Percentiles rank a stretch among this genome's conserved stretches.
phyloP scores from a whole-genome alignment of 2,797 vertebrate species.

The Oreochromis mossambicus region DNA sequence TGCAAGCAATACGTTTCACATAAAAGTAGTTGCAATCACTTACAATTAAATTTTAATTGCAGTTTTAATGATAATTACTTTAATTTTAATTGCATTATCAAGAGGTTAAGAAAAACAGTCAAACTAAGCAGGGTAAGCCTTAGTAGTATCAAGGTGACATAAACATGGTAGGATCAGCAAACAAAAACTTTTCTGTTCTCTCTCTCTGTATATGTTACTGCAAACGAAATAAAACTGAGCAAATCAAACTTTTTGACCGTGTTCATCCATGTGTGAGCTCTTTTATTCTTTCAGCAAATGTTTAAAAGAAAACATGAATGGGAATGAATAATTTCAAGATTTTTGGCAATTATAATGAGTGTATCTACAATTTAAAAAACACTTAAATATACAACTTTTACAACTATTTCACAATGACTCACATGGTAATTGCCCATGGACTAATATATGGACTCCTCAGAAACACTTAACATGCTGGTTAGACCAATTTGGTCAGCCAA shows the following conservation, averaged over 20 bases:
- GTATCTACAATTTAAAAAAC: neutral
- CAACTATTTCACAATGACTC: neutral
- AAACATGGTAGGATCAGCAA: neutral
- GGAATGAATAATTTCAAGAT: neutral
- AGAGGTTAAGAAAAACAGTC: neutral
- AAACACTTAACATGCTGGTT: constrained; percentile 40
- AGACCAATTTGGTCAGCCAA: constrained; percentile 51
- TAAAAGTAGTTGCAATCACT: neutral
- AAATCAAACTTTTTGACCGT: neutral
- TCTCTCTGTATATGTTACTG: neutral
- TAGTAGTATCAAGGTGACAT: neutral
- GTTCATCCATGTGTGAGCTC: neutral
- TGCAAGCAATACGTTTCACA: neutral
- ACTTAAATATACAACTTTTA: neutral
- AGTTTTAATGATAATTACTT: neutral
- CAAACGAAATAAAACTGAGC: neutral
- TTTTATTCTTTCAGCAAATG: neutral
- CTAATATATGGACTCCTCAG: neutral
- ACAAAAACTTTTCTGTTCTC: neutral
- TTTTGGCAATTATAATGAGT: neutral
- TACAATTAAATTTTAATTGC: too few relatives aligned
- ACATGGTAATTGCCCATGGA: neutral
- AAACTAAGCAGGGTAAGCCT: neutral
- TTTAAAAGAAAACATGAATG: neutral
- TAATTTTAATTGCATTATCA: neutral